Evolutionary conservation across 1,140 invertebrate species (phyloP).

Genomic region (Polypedilum pembai): DNA sequence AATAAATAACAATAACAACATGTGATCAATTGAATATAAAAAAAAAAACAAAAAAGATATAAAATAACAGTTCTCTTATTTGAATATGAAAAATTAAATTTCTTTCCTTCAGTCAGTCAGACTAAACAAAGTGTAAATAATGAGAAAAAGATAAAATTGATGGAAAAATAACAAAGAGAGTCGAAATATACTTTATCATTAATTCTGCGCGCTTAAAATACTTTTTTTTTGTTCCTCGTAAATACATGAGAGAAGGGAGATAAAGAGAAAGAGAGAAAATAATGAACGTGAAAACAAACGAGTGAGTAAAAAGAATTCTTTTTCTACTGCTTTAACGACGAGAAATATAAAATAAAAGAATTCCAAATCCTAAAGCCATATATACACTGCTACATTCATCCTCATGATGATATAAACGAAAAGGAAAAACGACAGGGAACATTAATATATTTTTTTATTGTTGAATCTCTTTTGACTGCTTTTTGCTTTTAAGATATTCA

Average conservation of each 20-base stretch:
- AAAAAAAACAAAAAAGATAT: too few species aligned
- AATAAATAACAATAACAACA: conserved; percentile 6
- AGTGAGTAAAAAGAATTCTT: not conserved
- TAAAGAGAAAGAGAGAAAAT: not conserved
- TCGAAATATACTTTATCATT: not conserved
- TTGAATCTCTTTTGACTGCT: conserved; percentile 28
- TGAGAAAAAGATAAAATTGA: not conserved
- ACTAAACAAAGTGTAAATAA: conserved; percentile 6
- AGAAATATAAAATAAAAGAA: not conserved
- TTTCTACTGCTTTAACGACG: too few species aligned
- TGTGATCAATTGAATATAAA: not conserved
- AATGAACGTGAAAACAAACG: not conserved
- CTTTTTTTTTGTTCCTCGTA: not conserved
- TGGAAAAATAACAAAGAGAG: not conserved
- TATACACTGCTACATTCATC: not conserved
- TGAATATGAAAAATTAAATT: too few species aligned
- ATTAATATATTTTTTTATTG: conserved; percentile 29
- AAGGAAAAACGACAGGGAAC: conserved; percentile 28
- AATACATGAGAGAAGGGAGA: not conserved
- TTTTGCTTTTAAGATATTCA: conserved; percentile 28
- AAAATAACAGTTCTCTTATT: too few species aligned
- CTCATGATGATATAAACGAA: not conserved
- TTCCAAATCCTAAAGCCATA: conserved; percentile 1
- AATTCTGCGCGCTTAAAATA: conserved; percentile 15
- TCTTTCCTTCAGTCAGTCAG: not conserved